phyloP scores from a whole-genome alignment of 2,888 invertebrate genomes.

The Leptopilina syphax region DNA sequence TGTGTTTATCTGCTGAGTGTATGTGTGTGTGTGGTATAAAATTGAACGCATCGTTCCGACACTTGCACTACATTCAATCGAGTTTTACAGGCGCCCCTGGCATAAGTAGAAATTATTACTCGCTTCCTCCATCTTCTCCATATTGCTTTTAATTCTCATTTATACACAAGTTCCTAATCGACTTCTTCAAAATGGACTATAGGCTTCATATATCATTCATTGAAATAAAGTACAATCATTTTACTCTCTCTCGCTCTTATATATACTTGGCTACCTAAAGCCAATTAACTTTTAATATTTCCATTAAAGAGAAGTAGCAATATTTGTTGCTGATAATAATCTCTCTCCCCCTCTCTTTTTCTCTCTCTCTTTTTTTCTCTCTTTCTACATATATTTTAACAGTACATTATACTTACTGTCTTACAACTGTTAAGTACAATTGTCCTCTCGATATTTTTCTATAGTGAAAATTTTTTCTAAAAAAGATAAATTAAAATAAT shows the following conservation, averaged over 20 bases:
- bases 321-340: background rate
- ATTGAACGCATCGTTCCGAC: conserved; percentile 53
- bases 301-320: background rate
- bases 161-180: conserved; percentile 27
- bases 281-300: conserved; percentile 10
- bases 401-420: too few relatives aligned
- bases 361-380: background rate
- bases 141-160: conserved; percentile 22
- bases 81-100: conserved; percentile 53
- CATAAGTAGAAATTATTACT: conserved; percentile 50
- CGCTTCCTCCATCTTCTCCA: conserved; percentile 39
- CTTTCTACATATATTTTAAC: too few relatives aligned
- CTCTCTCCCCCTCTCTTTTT: background rate
- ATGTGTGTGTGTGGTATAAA: too few relatives aligned
- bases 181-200: conserved; percentile 13
- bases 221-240: background rate
- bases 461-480: too few relatives aligned
- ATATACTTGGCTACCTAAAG: background rate
- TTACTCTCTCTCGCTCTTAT: background rate
- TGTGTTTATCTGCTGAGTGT: too few relatives aligned
- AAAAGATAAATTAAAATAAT: too few relatives aligned
- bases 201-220: conserved; percentile 26
- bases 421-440: too few relatives aligned
- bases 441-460: too few relatives aligned
- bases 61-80: conserved; percentile 43